Evolutionary conservation across 1,140 invertebrate genomes (phyloP).

Genomic region (Mya arenaria): DNA sequence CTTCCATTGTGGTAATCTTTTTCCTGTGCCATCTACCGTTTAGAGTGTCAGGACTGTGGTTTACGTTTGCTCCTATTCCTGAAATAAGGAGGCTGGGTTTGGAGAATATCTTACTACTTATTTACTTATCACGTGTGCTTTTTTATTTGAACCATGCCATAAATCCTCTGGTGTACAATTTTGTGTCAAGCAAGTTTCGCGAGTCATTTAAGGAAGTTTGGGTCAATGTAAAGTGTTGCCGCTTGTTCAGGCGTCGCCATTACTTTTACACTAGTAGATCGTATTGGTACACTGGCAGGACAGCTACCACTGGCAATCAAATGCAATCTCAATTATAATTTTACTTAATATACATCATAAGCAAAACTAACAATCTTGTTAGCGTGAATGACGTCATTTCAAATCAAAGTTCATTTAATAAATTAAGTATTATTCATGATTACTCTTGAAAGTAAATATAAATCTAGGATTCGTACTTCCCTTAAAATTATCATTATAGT

Average conservation of each 20-base stretch:
- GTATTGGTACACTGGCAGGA: too few species aligned
- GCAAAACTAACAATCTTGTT: too few species aligned
- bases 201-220: not conserved
- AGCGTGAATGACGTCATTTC: too few species aligned
- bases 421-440: too few species aligned
- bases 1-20: conserved; percentile 67
- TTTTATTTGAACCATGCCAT: conserved; percentile 69
- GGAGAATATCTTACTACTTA: conserved; percentile 58
- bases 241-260: not conserved
- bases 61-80: conserved; percentile 53
- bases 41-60: conserved; percentile 61
- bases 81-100: conserved; percentile 45
- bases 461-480: too few species aligned
- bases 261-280: not conserved
- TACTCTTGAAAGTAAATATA: too few species aligned
- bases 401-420: too few species aligned
- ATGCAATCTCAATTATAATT: too few species aligned
- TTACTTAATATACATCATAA: too few species aligned
- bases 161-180: conserved; percentile 71
- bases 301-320: too few species aligned
- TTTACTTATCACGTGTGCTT: conserved; percentile 63
- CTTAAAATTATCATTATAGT: too few species aligned
- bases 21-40: conserved; percentile 71
- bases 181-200: conserved; percentile 64
- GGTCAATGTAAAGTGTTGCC: not conserved